Conservation (phyloP, 2,888 invertebrate species). For the Leucoma salicis region DNA sequence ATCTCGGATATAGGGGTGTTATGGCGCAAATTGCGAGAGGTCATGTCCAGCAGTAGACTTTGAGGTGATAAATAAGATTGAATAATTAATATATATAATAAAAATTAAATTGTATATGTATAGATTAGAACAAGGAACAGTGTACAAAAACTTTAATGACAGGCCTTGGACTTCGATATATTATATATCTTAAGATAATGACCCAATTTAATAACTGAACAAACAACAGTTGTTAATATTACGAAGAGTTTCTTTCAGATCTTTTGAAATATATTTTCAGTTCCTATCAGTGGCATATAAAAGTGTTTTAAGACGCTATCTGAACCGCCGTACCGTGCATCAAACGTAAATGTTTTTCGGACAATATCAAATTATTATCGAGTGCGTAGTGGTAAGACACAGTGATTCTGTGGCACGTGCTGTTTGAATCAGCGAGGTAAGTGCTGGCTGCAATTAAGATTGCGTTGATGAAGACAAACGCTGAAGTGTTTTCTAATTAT, state of each 20-base stretch:
- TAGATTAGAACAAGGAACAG: too few species aligned
- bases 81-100: too few species aligned
- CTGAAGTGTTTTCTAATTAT: conserved; percentile 82
- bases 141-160: too few species aligned
- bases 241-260: conserved; percentile 26
- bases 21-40: too few species aligned
- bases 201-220: conserved; percentile 6
- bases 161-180: too few species aligned
- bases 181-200: too few species aligned
- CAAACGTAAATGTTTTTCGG: conserved; percentile 39
- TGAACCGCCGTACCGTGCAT: conserved; percentile 28
- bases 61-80: too few species aligned
- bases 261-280: conserved; percentile 30
- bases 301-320: conserved; percentile 31
- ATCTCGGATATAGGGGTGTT: too few species aligned
- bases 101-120: too few species aligned
- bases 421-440: conserved; percentile 75
- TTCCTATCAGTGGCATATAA: conserved; percentile 30
- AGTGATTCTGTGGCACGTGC: conserved; percentile 57
- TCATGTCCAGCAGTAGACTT: too few species aligned
- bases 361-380: conserved; percentile 44
- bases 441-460: conserved; percentile 80
- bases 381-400: conserved; percentile 33
- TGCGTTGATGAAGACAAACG: conserved; percentile 76
- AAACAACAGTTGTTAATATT: conserved; percentile 9